Percentiles rank a stretch among this genome's conserved stretches.
Evolutionary conservation across 2,113 vertebrate species (phyloP).

Genomic region (Campylomormyrus numenius): DNA sequence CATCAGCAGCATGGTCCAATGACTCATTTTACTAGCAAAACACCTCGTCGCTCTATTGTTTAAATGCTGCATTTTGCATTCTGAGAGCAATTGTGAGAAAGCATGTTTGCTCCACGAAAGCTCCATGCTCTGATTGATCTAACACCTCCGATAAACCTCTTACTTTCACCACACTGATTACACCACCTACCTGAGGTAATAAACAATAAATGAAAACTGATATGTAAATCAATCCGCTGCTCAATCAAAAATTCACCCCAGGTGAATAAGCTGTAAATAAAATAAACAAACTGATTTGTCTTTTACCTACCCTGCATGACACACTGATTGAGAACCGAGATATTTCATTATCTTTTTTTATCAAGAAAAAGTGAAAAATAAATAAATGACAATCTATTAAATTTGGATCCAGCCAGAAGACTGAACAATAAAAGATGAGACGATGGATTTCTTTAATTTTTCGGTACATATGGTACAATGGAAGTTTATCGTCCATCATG

Average conservation of each 20-base stretch:
- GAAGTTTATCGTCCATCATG: neutral
- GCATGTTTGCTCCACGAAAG: neutral
- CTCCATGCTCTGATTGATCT: neutral
- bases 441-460: neutral
- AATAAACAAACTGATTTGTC: neutral
- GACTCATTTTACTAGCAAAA: neutral
- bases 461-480: neutral
- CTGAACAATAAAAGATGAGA: neutral
- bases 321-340: too few species aligned
- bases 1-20: neutral
- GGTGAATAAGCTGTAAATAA: conserved; percentile 3
- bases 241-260: neutral
- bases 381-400: neutral
- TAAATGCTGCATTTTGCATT: neutral
- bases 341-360: neutral
- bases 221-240: conserved; percentile 1
- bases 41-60: neutral
- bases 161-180: neutral
- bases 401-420: neutral
- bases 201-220: neutral
- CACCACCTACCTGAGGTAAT: conserved; percentile 1
- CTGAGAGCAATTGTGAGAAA: neutral
- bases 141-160: neutral
- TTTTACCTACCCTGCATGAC: neutral
- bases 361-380: neutral